A percentile compares a stretch with the other conserved stretches of the same genome.
These are phyloP conservation scores for Phalacrocorax carbo DNA, from an alignment of 2,113 vertebrate genomes.

Conservation along the genomic window DNA sequence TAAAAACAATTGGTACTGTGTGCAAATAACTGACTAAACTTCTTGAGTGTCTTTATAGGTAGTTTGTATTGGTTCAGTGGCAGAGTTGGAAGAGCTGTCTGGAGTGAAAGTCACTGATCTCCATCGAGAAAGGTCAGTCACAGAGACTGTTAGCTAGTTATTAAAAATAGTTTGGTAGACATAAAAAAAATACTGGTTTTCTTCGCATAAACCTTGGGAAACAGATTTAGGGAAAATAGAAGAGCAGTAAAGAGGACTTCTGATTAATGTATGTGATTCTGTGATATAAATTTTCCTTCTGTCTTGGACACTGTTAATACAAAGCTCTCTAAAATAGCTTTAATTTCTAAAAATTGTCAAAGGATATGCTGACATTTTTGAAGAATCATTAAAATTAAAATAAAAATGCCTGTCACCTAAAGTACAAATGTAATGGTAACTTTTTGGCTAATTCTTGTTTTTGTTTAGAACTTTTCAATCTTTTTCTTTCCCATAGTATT, in stretches of 20 bases:
- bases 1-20: background rate
- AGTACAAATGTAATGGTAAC: rapidly evolving
- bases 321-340: background rate
- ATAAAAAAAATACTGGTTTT: background rate
- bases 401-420: background rate
- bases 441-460: background rate
- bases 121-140: constrained; percentile 90
- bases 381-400: background rate
- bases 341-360: background rate
- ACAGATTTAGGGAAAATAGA: background rate
- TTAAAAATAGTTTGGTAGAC: background rate
- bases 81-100: constrained; percentile 88
- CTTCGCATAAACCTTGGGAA: background rate
- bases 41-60: constrained; percentile 74
- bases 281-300: background rate
- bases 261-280: background rate
- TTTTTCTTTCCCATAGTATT: constrained; percentile 70
- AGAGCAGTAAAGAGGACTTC: background rate
- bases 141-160: background rate
- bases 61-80: constrained; percentile 90
- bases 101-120: constrained; percentile 89
- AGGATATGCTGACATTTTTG: background rate
- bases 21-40: background rate
- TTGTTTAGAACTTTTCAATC: background rate
- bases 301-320: background rate